A percentile compares a stretch with the other conserved stretches of the same genome.
phyloP scores from a whole-genome alignment of 2,797 vertebrate genomes.

The Phalanger gymnotis region DNA sequence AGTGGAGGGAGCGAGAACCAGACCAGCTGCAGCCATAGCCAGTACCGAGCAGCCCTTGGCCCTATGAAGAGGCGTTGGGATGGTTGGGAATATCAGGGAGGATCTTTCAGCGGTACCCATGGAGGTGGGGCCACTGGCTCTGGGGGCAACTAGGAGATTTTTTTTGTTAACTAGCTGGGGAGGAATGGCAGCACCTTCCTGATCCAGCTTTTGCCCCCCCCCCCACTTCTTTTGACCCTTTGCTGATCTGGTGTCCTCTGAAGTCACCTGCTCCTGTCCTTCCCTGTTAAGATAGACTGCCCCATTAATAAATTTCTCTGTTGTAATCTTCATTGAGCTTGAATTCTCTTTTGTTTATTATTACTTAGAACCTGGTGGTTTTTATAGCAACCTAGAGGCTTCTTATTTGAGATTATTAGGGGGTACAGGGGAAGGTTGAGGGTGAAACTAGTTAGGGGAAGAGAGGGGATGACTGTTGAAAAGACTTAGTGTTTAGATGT shows the following conservation, averaged over 20 bases:
- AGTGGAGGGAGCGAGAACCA: conserved; percentile 86
- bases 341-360: conserved; percentile 89
- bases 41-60: too few relatives aligned
- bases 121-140: conserved; percentile 86
- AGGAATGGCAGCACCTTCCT: conserved; percentile 36
- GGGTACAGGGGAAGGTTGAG: conserved; percentile 72
- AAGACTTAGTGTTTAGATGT: conserved; percentile 86
- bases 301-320: conserved; percentile 86
- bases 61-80: conserved; percentile 91
- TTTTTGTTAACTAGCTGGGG: conserved; percentile 76
- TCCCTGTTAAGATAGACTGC: conserved; percentile 82
- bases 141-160: conserved; percentile 88
- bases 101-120: conserved; percentile 89
- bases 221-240: conserved; percentile 80
- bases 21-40: conserved; percentile 90
- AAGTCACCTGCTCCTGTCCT: not conserved
- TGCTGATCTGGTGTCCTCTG: not conserved
- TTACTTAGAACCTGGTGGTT: conserved; percentile 89
- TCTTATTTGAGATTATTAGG: conserved; percentile 82
- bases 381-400: conserved; percentile 88
- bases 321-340: conserved; percentile 86
- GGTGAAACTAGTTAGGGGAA: conserved; percentile 18
- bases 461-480: conserved; percentile 82
- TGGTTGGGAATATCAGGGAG: conserved; percentile 87
- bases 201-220: conserved; percentile 50